A percentile compares a stretch with the other conserved stretches of the same genome.
These are phyloP conservation scores for Caenorhabditis sp. DNA, from an alignment of 2,888 invertebrate genomes.

Conservation along the genomic window DNA sequence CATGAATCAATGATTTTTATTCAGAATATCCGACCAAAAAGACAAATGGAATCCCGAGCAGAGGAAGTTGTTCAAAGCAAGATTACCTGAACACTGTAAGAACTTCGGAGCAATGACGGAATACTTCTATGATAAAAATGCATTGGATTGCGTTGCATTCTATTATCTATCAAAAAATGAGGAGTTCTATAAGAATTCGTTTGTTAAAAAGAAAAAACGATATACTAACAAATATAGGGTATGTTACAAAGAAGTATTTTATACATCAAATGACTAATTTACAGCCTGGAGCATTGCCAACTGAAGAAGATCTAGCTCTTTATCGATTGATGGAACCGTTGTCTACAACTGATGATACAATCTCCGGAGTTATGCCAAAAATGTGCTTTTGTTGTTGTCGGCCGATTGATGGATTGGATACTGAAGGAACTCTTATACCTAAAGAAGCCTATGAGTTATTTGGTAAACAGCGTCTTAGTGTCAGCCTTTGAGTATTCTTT, in stretches of 20 bases:
- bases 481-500: constrained; percentile 2
- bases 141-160: constrained; percentile 24
- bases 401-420: constrained; percentile 20
- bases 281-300: constrained; percentile 13
- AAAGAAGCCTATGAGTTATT: constrained; percentile 30
- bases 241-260: background rate
- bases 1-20: background rate
- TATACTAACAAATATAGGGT: constrained; percentile 20
- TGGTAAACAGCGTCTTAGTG: too few species aligned
- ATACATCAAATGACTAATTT: background rate
- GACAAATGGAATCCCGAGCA: constrained; percentile 21
- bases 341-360: background rate
- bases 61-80: constrained; percentile 16
- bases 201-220: constrained; percentile 21
- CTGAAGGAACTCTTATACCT: constrained; percentile 18
- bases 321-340: constrained; percentile 24
- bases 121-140: constrained; percentile 27
- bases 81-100: constrained; percentile 24
- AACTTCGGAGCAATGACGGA: constrained; percentile 24
- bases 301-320: constrained; percentile 26
- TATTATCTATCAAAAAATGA: constrained; percentile 37
- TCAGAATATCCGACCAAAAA: constrained; percentile 7
- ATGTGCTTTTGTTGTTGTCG: constrained; percentile 33
- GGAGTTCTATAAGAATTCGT: constrained; percentile 26
- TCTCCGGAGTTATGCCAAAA: constrained; percentile 1